Percentiles rank a stretch among this genome's conserved stretches.
These are phyloP conservation scores for Thereva unica DNA, from an alignment of 2,888 invertebrate species.

Conservation along the genomic window DNA sequence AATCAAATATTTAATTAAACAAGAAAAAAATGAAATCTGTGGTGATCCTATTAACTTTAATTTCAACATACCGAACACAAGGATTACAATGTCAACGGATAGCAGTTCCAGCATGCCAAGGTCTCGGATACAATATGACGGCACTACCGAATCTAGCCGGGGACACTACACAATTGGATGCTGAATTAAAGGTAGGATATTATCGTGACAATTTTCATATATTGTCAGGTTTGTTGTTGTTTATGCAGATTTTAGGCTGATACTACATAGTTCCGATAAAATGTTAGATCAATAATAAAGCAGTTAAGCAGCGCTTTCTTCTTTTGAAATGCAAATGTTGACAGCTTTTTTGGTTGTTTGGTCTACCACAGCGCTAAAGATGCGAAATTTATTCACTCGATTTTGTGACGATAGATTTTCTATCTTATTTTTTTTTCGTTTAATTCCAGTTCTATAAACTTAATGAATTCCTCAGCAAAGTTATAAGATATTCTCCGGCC, in stretches of 20 bases:
- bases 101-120: constrained; percentile 76
- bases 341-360: neutral
- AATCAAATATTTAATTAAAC: neutral
- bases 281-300: too few relatives aligned
- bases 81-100: constrained; percentile 77
- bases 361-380: neutral
- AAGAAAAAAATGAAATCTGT: neutral
- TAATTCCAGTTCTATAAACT: neutral
- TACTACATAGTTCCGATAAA: too few relatives aligned
- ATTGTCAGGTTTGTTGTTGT: neutral
- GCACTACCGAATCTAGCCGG: constrained; percentile 84
- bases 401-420: neutral
- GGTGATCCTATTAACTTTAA: neutral
- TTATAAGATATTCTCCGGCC: too few relatives aligned
- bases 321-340: neutral
- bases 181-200: constrained; percentile 73
- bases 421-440: too few relatives aligned
- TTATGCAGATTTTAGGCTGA: too few relatives aligned
- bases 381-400: constrained; percentile 5
- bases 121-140: constrained; percentile 84
- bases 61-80: constrained; percentile 34
- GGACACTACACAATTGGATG: constrained; percentile 78
- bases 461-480: neutral
- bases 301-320: neutral
- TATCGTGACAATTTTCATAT: neutral